A percentile compares a stretch with the other conserved stretches of the same genome.
phyloP scores from a whole-genome alignment of 2,797 vertebrate species.

The Coranthus polyacanthus region DNA sequence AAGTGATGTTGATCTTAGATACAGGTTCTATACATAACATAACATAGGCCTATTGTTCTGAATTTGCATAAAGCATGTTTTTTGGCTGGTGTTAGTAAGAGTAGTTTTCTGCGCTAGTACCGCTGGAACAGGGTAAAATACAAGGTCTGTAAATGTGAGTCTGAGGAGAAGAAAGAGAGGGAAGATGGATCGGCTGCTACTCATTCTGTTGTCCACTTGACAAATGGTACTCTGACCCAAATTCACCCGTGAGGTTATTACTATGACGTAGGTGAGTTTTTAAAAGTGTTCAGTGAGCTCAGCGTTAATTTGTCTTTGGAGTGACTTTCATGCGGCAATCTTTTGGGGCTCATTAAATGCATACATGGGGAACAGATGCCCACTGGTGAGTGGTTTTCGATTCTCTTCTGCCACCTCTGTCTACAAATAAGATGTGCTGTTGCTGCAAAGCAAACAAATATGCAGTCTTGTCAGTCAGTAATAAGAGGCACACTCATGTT shows the following conservation, averaged over 20 bases:
- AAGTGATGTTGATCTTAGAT: too few species aligned
- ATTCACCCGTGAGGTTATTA: constrained; percentile 42
- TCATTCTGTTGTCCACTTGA: constrained; percentile 39
- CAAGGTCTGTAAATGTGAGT: not conserved
- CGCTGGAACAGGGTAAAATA: not conserved
- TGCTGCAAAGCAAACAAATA: constrained; percentile 58
- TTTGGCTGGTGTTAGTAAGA: too few species aligned
- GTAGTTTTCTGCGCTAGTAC: not conserved
- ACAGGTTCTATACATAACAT: too few species aligned
- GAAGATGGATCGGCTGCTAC: constrained; percentile 17
- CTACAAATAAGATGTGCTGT: constrained; percentile 54
- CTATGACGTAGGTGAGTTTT: constrained; percentile 34
- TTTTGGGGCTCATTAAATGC: constrained; percentile 72
- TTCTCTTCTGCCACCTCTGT: constrained; percentile 46
- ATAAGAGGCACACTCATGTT: constrained; percentile 41
- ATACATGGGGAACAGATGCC: constrained; percentile 58
- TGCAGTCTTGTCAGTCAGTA: constrained; percentile 39
- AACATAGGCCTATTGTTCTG: too few species aligned
- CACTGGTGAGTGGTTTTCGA: constrained; percentile 51
- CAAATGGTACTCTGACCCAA: constrained; percentile 34
- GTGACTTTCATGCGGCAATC: constrained; percentile 62
- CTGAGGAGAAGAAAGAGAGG: not conserved
- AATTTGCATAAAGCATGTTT: too few species aligned
- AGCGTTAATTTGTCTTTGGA: constrained; percentile 64
- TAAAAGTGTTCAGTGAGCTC: constrained; percentile 43